Evolutionary conservation across 1,140 invertebrate genomes (phyloP), one percentile per base, ranked within the genome.

Genomic region (Littorina saxatilis): DNA sequence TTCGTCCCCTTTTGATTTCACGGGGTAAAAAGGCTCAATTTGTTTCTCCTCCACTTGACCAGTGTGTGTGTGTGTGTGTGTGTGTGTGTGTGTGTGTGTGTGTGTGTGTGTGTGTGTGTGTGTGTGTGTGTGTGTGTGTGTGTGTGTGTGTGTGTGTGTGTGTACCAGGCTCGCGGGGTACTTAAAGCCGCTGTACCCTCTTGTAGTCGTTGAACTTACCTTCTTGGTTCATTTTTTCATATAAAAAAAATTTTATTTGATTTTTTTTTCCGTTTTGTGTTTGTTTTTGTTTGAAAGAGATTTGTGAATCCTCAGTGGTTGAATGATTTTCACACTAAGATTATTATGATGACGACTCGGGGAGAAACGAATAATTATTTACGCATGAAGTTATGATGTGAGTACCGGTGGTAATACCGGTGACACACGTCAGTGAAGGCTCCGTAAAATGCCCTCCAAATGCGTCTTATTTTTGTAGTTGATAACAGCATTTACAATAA

Each of bases 41-140:
- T n/a, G n/a, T n/a, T n/a, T n/a, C n/a, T n/a, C n/a, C n/a, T n/a
- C n/a, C n/a, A n/a, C n/a, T n/a, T n/a, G n/a, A n/a, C n/a, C n/a
- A n/a, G n/a, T n/a, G n/a, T n/a, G n/a, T n/a, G n/a, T n/a, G n/a
- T n/a, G n/a, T n/a, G n/a, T n/a, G n/a, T n/a, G n/a, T n/a, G n/a
- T n/a, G n/a, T n/a, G n/a, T n/a, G n/a, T n/a, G 11, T 15, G n/a
- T 43, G 20, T 43, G 7, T 40, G 47, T 13, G 40, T 73, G 40
- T 73, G 40, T 73, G 40, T 73, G 40, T 73, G 40, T 73, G 40
- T 73, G 40, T 7, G 40, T 73, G 40, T 73, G 40, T 73, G 40
- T 73, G 40, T 73, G 40, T 73, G 40, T 39, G 40, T 68, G 35
- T 68, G 35, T 68, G 35, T 68, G 40, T 73, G 23, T 73, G 40